Evolutionary conservation across 1,140 invertebrate species (phyloP), one percentile per base, ranked within the genome.

Genomic region (Drosophila kepulauana): DNA sequence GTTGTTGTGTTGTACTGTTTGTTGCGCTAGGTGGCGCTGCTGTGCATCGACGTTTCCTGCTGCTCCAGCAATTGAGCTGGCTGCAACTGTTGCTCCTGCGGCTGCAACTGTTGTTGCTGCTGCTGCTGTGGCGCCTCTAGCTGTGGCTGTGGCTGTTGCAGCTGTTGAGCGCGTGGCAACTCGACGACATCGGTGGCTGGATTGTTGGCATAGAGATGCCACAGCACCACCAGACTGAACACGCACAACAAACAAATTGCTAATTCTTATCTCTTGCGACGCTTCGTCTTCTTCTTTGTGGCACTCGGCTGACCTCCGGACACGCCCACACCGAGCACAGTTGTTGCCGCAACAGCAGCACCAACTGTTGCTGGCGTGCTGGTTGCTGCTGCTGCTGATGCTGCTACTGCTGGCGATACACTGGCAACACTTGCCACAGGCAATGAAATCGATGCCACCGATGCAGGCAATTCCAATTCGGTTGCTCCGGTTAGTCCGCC

Each of bases 241-340:
- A 92, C 81, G 81, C 87, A 92, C 91, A 92, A 80, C 90, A 92
- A 91, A 91, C 87, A 92, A 65, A 92, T 89, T 58, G 82, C 90
- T 92, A 92, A 92, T 90, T 92, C 91, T 92, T 92, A 92, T 92
- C 91, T 92, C 58, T 92, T 92, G 59, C 91, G 92, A 5, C 87
- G 78, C 63, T 92, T 92, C 0, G 82, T 90, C 81, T 92, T 92
- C 79, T 92, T 92, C 76, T 92, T 92, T 82, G 78, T 74, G 57
- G 71, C 82, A 92, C 91, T 82, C 78, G 78, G 77, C 80, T 75
- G 90, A 28, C 64, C 64, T 67, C 65, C 41, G 13, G 33, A 61
- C 6, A 66, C 67, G 65, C 79, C 46, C 5, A 49, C n/a, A 6
- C 65, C 38, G 3, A 46, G 11, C 8, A 28, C 65, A 16, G 20